Conservation (phyloP, 1,140 invertebrate genomes). For the Magallana gigas region DNA sequence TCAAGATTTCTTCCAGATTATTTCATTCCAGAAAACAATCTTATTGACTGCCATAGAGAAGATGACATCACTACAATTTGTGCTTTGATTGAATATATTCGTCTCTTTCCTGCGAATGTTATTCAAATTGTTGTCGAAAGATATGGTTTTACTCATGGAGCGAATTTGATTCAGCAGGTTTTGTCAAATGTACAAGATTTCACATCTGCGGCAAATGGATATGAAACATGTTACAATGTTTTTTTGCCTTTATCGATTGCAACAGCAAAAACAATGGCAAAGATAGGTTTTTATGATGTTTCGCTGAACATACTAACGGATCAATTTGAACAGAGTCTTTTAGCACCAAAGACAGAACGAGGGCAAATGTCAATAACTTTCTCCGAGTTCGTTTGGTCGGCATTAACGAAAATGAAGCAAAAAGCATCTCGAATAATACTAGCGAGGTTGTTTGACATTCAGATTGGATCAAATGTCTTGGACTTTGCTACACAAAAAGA, state of each 20-base stretch:
- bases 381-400: background rate
- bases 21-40: conserved; percentile 50
- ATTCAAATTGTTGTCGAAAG: conserved; percentile 31
- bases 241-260: background rate
- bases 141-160: conserved; percentile 19
- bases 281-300: background rate
- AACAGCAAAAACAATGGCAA: background rate
- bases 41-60: conserved; percentile 19
- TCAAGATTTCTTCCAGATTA: conserved; percentile 45
- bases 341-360: background rate
- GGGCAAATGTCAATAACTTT: background rate
- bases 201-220: background rate
- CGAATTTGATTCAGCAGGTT: background rate
- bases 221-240: background rate
- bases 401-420: background rate
- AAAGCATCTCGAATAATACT: background rate
- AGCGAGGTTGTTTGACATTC: background rate
- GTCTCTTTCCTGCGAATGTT: conserved; percentile 42
- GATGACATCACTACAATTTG: background rate
- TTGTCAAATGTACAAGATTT: background rate
- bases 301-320: background rate
- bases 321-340: background rate
- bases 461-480: background rate
- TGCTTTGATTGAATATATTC: conserved; percentile 18
- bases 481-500: background rate